phyloP scores from a whole-genome alignment of 1,140 invertebrate species.

The Orussus abietinus region DNA sequence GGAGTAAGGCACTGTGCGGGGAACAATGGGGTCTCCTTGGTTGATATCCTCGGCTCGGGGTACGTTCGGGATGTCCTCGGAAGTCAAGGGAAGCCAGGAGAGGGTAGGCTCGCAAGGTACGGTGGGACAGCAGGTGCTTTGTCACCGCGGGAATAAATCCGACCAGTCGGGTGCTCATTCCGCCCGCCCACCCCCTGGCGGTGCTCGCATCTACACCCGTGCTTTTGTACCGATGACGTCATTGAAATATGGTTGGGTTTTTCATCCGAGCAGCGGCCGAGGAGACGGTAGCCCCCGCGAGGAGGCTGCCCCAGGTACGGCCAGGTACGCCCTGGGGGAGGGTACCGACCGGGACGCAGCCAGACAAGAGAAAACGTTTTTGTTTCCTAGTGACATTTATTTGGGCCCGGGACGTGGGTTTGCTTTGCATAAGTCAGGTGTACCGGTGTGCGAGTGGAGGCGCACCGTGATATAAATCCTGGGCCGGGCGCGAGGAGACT shows the following conservation, averaged over 20 bases:
- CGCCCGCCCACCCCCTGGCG: constrained; percentile 22
- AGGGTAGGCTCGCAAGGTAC: constrained; percentile 25
- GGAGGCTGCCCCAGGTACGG: no score
- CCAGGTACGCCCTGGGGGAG: no score
- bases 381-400: constrained; percentile 52
- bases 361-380: constrained; percentile 45
- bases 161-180: constrained; percentile 31
- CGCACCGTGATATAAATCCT: constrained; percentile 50
- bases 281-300: no score
- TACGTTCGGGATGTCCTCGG: no score
- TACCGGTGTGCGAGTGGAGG: constrained; percentile 39
- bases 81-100: constrained; percentile 30
- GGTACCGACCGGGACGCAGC: no score
- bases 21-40: no score
- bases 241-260: constrained; percentile 37
- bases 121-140: constrained; percentile 52
- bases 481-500: constrained; percentile 34
- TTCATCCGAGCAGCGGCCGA: constrained; percentile 19
- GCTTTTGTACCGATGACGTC: constrained; percentile 42
- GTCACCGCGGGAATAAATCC: constrained; percentile 51
- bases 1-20: no score
- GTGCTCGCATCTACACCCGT: constrained; percentile 25
- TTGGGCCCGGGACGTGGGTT: constrained; percentile 37
- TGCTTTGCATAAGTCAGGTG: constrained; percentile 52
- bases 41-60: no score